Evolutionary conservation across 1,140 invertebrate species (phyloP).

Genomic region (Drosophila fuyamai): DNA sequence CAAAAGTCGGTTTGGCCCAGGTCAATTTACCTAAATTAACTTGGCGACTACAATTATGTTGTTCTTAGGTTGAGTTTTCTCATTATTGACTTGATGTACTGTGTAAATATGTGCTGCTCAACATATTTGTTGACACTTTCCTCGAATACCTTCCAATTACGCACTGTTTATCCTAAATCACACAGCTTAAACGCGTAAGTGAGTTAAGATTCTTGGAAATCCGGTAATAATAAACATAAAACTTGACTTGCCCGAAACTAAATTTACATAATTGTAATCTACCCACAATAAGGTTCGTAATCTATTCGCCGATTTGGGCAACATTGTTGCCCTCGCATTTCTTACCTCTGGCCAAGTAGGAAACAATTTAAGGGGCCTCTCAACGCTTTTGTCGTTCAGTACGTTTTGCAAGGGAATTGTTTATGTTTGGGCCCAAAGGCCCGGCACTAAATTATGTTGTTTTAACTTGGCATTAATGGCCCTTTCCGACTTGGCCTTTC

Average conservation of each 20-base stretch:
- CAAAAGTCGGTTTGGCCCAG: too few species aligned
- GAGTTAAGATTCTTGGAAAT: conserved; percentile 10
- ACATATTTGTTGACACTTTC: neutral
- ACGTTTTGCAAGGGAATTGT: conserved; percentile 47
- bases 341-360: neutral
- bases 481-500: conserved; percentile 28
- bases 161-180: conserved; percentile 8
- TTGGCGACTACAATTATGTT: too few species aligned
- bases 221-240: conserved; percentile 1
- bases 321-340: conserved; percentile 32
- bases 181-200: conserved; percentile 2
- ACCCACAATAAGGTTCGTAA: conserved; percentile 34
- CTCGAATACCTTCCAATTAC: neutral
- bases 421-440: conserved; percentile 61
- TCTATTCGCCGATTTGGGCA: conserved; percentile 30
- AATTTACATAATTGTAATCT: conserved; percentile 40
- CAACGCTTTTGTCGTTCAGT: conserved; percentile 38
- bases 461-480: conserved; percentile 70
- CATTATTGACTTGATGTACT: too few species aligned
- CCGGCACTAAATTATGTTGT: conserved; percentile 70
- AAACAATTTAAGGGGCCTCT: conserved; percentile 45
- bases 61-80: too few species aligned
- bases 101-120: neutral
- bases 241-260: conserved; percentile 1
- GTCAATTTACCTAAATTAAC: too few species aligned